Evolutionary conservation across 2,888 invertebrate genomes (phyloP).

Genomic region (Cylloceria caligata): DNA sequence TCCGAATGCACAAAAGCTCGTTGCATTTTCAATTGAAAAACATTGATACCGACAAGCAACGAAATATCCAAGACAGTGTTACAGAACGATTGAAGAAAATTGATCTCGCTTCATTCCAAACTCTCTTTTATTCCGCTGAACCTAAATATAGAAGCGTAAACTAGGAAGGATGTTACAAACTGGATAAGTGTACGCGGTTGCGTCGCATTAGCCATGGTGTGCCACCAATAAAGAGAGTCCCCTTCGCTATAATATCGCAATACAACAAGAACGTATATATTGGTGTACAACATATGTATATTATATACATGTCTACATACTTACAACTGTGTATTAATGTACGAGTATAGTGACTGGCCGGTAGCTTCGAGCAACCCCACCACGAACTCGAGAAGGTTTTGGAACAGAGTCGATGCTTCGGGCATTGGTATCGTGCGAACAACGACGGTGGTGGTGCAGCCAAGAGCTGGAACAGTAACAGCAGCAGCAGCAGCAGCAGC

Average conservation of each 20-base stretch:
- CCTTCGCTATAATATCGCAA: slow-evolving; percentile 56
- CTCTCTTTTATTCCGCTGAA: slow-evolving; percentile 28
- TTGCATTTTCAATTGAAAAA: too few relatives aligned
- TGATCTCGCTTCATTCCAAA: neutral
- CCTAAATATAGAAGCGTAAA: slow-evolving; percentile 67
- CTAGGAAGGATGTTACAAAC: slow-evolving; percentile 78
- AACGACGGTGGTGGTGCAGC: slow-evolving; percentile 33
- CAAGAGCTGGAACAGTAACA: slow-evolving; percentile 1
- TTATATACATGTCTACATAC: neutral
- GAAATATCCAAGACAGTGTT: neutral
- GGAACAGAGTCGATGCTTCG: slow-evolving; percentile 23
- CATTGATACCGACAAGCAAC: neutral
- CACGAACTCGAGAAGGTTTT: slow-evolving; percentile 34
- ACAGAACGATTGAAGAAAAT: neutral
- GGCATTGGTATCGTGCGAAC: slow-evolving; percentile 15
- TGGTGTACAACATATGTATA: neutral
- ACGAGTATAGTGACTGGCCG: too few relatives aligned
- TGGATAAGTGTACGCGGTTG: slow-evolving; percentile 74
- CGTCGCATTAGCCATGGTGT: slow-evolving; percentile 64
- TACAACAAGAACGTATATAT: slow-evolving; percentile 30
- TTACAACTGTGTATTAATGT: too few relatives aligned
- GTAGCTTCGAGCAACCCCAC: slow-evolving; percentile 14
- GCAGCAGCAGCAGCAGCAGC: slow-evolving; percentile 3
- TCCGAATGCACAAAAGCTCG: too few relatives aligned
- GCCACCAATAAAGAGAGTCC: slow-evolving; percentile 64